These are phyloP conservation scores for Geopemphigus sp. DNA, from an alignment of 1,140 invertebrate species.

Conservation along the genomic window DNA sequence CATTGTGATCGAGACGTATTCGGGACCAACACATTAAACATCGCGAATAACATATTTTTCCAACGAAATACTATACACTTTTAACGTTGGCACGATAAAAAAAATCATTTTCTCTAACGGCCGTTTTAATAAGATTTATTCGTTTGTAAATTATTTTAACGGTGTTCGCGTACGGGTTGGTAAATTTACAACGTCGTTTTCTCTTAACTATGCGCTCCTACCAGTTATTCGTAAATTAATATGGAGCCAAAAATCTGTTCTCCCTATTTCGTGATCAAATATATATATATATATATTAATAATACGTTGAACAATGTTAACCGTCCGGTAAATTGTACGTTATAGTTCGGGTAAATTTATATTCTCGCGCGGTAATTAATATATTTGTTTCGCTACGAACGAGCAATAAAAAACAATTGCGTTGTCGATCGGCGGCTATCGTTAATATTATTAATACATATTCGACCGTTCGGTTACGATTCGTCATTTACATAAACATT, in stretches of 20 bases:
- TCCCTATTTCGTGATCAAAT: not conserved
- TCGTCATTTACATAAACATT: too few species aligned
- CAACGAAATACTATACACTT: conserved; percentile 5
- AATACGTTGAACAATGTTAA: too few species aligned
- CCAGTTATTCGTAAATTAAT: not conserved
- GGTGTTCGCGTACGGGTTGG: not conserved
- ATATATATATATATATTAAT: too few species aligned
- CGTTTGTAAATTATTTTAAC: conserved; percentile 11
- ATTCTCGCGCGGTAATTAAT: not conserved
- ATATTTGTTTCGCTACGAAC: too few species aligned
- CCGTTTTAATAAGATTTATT: not conserved
- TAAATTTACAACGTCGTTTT: not conserved
- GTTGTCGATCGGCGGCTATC: too few species aligned
- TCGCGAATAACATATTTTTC: not conserved
- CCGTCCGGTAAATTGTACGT: not conserved
- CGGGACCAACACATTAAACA: not conserved
- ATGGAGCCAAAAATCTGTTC: conserved; percentile 10
- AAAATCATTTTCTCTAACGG: not conserved
- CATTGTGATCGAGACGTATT: not conserved
- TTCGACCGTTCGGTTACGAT: too few species aligned
- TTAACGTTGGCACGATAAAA: not conserved
- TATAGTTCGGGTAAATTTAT: not conserved
- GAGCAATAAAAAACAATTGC: too few species aligned
- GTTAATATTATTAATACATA: too few species aligned
- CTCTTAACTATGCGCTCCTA: not conserved